A percentile compares a stretch with the other conserved stretches of the same genome.
phyloP scores from a whole-genome alignment of 2,113 vertebrate species.

The Dromas ardeola region DNA sequence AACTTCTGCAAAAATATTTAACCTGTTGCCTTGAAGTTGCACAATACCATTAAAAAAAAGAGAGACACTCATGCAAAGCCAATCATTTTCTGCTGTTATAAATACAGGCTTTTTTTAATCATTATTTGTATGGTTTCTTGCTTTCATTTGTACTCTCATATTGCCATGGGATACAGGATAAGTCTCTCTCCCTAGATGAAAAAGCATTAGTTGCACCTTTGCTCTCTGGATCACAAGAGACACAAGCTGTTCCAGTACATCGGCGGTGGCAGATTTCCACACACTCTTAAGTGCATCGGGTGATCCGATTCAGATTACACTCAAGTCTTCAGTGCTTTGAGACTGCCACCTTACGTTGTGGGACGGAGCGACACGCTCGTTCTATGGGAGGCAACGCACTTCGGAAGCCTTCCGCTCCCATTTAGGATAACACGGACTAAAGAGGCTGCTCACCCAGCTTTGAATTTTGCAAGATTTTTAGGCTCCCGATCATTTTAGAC shows the following conservation, averaged over 20 bases:
- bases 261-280: background rate
- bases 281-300: accelerated
- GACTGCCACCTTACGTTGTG: constrained; percentile 47
- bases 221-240: too few relatives aligned
- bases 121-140: background rate
- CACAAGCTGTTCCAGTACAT: background rate
- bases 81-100: background rate
- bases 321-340: background rate
- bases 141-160: background rate
- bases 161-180: accelerated
- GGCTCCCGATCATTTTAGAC: too few relatives aligned
- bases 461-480: background rate
- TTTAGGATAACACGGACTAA: accelerated
- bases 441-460: background rate
- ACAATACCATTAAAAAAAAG: background rate
- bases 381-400: accelerated
- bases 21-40: background rate
- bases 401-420: accelerated
- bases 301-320: accelerated
- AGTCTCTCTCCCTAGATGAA: background rate
- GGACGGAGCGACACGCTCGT: background rate
- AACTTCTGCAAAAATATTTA: background rate
- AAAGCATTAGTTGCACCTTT: background rate
- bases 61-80: background rate
- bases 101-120: background rate